Base-by-base conservation (phyloP, 2,113 vertebrate genomes). In the Pontoporia blainvillei region DNA sequence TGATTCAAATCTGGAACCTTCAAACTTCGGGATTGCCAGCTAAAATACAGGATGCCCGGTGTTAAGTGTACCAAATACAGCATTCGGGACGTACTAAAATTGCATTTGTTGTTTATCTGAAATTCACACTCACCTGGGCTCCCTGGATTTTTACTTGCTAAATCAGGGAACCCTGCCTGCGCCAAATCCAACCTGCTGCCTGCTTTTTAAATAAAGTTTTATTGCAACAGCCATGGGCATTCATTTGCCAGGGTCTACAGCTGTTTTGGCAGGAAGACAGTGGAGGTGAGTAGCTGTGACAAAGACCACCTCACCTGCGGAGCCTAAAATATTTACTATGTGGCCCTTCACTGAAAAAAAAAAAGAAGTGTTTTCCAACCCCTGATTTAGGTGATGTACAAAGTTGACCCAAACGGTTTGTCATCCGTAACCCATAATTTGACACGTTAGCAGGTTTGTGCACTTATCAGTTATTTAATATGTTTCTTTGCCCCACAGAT, bases 121-220 rank as follows among this genome's bases (percentile, higher is more conserved):
- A 66, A 87, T 85, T 79, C 61, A 25, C 3, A 72, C 46, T 49
- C 59, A n/a, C 15, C n/a, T 7, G 11, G 6, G 67, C 27, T n/a
- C 25, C 8, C 71, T 72, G 61, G 39, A 27, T 36, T 82, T 73
- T 36, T 39, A 67, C 64, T 92, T 67, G 67, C 67, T 91, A 36
- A 83, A 62, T 82, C 72, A 57, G 78, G 67, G 81, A 81, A 25
- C 20, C 18, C 62, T 44, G 49, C 86, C 66, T 76, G 71, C 91
- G 81, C 93, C 76, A 17, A 66, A 85, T 76, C 91, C 91, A 92
- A 83, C 25, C 34, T 44, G 85, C 95, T 44, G 75, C 69, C 73
- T 88, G 59, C 71, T 96, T 94, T 95, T 92, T 86, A 92, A 96
- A 96, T 92, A 92, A 97, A 98, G 93, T 86, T 97, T 97, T 96